These are phyloP conservation scores for Nephrotoma flavescens DNA, from an alignment of 2,888 invertebrate species.

Conservation along the genomic window DNA sequence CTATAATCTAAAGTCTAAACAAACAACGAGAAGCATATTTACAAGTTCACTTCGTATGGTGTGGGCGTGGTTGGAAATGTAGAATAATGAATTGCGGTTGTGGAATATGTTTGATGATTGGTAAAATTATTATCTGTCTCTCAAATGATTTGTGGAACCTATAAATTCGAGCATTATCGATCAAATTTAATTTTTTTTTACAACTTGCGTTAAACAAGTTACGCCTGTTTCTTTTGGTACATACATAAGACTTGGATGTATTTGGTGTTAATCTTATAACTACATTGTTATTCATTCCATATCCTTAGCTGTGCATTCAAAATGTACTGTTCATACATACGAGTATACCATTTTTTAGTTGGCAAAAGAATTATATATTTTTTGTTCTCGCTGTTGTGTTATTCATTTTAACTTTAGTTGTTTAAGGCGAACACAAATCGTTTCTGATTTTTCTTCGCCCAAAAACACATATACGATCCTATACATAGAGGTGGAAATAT, in stretches of 20 bases:
- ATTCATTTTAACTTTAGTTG: not conserved
- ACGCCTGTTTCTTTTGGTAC: not conserved
- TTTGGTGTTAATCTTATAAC: not conserved
- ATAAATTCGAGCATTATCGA: too few relatives aligned
- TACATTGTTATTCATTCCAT: not conserved
- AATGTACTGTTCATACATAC: not conserved
- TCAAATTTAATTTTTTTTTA: too few relatives aligned
- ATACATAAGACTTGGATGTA: not conserved
- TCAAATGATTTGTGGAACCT: not conserved
- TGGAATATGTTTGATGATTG: not conserved
- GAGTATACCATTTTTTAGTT: not conserved
- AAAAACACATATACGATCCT: not conserved
- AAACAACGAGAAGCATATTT: not conserved
- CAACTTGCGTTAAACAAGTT: not conserved
- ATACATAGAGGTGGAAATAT: not conserved
- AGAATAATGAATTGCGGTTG: too few relatives aligned
- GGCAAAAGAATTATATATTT: not conserved
- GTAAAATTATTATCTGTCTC: not conserved
- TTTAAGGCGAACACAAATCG: not conserved
- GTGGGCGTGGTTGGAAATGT: not conserved
- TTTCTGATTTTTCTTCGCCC: not conserved
- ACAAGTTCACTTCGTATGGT: not conserved
- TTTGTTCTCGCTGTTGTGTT: not conserved
- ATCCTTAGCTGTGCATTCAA: not conserved
- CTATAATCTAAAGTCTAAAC: not conserved